Percentiles rank a stretch among this genome's conserved stretches.
These are phyloP conservation scores for Coluber constrictor DNA, from an alignment of 2,797 vertebrate species.

Conservation along the genomic window DNA sequence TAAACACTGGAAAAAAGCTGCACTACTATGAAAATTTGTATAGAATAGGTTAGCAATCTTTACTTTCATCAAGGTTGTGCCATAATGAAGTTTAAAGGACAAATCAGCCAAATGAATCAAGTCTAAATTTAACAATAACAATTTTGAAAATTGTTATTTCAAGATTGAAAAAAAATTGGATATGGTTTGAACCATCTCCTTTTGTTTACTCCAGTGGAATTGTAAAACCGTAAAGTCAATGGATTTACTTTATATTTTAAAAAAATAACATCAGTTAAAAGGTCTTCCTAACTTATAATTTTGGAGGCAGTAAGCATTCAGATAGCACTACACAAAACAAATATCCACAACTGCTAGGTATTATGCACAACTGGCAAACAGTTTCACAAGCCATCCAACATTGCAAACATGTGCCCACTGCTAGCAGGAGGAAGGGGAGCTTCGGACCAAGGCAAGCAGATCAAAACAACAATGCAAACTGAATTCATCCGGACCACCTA, in stretches of 20 bases:
- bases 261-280: neutral
- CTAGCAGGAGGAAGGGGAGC: neutral
- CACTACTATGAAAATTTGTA: neutral
- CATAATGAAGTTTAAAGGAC: neutral
- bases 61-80: neutral
- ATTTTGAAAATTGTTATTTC: neutral
- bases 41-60: neutral
- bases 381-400: conserved; percentile 28
- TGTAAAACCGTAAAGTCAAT: neutral
- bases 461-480: neutral
- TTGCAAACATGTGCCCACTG: neutral
- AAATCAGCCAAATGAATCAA: neutral
- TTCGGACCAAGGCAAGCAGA: neutral
- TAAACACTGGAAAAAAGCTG: neutral
- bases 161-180: neutral
- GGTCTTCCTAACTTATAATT: neutral
- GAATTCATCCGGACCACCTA: neutral
- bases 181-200: neutral
- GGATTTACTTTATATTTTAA: neutral
- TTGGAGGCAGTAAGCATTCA: conserved; percentile 5
- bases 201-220: neutral
- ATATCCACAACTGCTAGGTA: conserved; percentile 13
- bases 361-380: conserved; percentile 19
- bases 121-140: neutral
- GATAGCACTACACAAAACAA: conserved; percentile 19